phyloP scores from a whole-genome alignment of 1,140 invertebrate species.

The Hetaerina americana region DNA sequence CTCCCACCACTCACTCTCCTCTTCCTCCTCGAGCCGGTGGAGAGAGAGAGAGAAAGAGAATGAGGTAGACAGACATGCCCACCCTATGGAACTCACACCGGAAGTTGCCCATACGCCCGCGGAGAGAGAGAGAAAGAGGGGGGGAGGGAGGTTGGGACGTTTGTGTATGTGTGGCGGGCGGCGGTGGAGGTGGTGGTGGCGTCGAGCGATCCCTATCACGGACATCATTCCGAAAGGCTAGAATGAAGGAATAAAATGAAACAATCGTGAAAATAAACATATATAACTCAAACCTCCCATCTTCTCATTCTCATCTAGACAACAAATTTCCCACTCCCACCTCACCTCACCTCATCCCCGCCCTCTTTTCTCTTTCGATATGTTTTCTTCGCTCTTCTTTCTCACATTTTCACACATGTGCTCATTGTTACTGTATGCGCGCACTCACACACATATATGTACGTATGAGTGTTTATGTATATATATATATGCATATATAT shows the following conservation, averaged over 20 bases:
- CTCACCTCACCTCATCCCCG: not conserved
- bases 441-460: too few species aligned
- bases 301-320: not conserved
- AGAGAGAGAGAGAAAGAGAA: too few species aligned
- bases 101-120: not conserved
- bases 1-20: not conserved
- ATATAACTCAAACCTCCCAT: not conserved
- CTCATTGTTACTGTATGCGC: too few species aligned
- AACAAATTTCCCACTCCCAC: not conserved
- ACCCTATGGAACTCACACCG: not conserved
- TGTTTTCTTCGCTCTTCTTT: not conserved
- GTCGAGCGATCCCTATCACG: not conserved
- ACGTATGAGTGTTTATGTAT: too few species aligned
- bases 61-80: not conserved
- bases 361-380: not conserved
- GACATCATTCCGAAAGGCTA: not conserved
- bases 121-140: too few species aligned
- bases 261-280: not conserved
- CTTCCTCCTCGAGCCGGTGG: not conserved
- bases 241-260: not conserved
- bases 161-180: too few species aligned
- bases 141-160: too few species aligned
- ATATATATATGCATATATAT: too few species aligned
- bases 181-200: too few species aligned
- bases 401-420: too few species aligned